These are phyloP conservation scores for Sorex fumeus DNA, from an alignment of 2,113 vertebrate species.

Conservation along the genomic window DNA sequence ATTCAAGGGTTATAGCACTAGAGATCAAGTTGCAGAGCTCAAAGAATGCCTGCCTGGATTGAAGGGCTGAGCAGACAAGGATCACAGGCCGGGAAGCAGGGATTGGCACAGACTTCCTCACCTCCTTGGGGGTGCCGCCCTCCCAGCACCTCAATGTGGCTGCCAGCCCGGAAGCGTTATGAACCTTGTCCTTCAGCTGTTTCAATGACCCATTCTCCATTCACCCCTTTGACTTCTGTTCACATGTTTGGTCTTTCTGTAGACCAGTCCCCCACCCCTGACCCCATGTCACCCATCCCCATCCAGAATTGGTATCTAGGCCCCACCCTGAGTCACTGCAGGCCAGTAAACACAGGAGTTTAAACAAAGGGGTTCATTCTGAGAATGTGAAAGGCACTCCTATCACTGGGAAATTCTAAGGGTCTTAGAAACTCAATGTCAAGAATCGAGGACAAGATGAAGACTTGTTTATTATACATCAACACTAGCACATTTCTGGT, in stretches of 20 bases:
- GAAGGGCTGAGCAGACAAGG: neutral
- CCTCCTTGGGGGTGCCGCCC: neutral
- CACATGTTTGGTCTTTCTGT: neutral
- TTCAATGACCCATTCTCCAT: neutral
- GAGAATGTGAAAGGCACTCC: neutral
- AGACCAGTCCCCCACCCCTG: neutral
- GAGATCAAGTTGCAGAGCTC: neutral
- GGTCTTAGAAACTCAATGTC: neutral
- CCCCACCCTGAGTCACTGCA: neutral
- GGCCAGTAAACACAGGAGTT: neutral
- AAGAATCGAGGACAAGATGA: neutral
- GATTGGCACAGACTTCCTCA: neutral
- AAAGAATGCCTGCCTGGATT: neutral
- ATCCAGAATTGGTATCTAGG: too few species aligned
- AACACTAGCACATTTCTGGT: neutral
- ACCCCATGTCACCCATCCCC: too few species aligned
- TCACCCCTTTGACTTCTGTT: neutral
- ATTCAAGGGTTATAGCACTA: too few species aligned
- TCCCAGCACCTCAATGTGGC: neutral
- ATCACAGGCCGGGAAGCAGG: accelerated
- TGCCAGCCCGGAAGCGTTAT: neutral
- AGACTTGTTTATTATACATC: neutral
- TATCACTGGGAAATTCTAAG: neutral
- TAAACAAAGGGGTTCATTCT: neutral
- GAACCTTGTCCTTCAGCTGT: neutral